Conservation (phyloP, 2,888 invertebrate species). For the Caenorhabditis angaria region DNA sequence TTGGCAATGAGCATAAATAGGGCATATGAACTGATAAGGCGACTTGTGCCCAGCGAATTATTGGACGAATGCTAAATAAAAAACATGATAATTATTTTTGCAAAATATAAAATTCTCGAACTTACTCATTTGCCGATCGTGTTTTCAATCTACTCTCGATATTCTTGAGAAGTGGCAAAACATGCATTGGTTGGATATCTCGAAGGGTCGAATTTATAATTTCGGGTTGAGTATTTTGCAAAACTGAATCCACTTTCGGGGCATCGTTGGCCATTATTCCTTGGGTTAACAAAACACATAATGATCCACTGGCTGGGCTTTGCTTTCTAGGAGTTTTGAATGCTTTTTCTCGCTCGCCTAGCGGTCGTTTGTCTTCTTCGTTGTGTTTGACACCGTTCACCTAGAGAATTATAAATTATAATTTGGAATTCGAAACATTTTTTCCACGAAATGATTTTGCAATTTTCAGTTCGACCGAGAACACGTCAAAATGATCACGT, state of each 20-base stretch:
- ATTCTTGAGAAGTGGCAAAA: constrained; percentile 45
- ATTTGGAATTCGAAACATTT: background rate
- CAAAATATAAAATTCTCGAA: background rate
- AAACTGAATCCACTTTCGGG: constrained; percentile 41
- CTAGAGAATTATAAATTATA: background rate
- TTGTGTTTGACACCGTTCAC: background rate
- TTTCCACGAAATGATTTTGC: background rate
- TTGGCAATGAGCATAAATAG: constrained; percentile 42
- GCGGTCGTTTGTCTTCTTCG: background rate
- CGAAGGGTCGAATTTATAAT: constrained; percentile 44
- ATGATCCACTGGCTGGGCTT: constrained; percentile 35
- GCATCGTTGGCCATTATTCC: constrained; percentile 53
- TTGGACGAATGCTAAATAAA: constrained; percentile 45
- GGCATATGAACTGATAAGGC: constrained; percentile 46
- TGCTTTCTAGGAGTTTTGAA: constrained; percentile 6
- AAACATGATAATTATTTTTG: background rate
- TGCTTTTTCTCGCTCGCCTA: background rate
- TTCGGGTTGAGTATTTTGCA: constrained; percentile 28
- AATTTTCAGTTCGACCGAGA: constrained; percentile 7
- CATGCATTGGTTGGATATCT: constrained; percentile 44
- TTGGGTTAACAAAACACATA: constrained; percentile 47
- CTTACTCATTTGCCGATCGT: constrained; percentile 40
- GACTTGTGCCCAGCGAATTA: constrained; percentile 48
- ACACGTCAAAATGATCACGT: constrained; percentile 10
- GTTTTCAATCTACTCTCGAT: constrained; percentile 44